A percentile compares a stretch with the other conserved stretches of the same genome.
phyloP scores from a whole-genome alignment of 2,113 vertebrate species.

The Hypanus sabinus region DNA sequence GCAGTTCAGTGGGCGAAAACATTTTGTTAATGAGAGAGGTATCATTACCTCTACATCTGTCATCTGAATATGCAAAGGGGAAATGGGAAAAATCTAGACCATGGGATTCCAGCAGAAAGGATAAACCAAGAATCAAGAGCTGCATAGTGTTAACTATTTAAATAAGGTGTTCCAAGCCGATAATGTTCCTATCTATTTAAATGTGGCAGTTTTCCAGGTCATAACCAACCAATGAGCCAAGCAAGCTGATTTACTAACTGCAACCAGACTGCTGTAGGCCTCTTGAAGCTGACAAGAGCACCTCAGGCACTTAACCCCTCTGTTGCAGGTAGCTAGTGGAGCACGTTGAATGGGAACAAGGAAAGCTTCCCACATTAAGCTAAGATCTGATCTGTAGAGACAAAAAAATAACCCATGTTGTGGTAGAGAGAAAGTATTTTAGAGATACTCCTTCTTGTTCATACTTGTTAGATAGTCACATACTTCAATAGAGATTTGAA shows the following conservation, averaged over 20 bases:
- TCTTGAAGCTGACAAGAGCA: not conserved
- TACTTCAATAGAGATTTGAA: not conserved
- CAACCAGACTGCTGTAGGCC: not conserved
- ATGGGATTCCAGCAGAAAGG: not conserved
- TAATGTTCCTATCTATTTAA: not conserved
- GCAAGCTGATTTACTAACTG: not conserved
- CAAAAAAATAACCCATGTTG: not conserved
- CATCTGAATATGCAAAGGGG: not conserved
- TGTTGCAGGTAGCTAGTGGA: not conserved
- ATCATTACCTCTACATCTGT: no score
- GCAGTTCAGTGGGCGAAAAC: no score
- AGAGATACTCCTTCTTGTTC: not conserved
- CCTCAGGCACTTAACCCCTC: not conserved
- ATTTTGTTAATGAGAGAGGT: no score
- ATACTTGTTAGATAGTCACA: constrained; percentile 26
- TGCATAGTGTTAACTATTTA: not conserved
- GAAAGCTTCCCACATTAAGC: not conserved
- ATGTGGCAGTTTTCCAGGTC: not conserved
- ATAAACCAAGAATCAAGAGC: not conserved
- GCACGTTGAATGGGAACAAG: not conserved
- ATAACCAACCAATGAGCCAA: not conserved
- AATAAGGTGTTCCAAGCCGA: not conserved
- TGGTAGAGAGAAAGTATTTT: not conserved
- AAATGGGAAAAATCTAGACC: not conserved
- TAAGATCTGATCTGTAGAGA: not conserved